These are phyloP conservation scores for Phortica okadai DNA, from an alignment of 2,888 invertebrate genomes.

Conservation along the genomic window DNA sequence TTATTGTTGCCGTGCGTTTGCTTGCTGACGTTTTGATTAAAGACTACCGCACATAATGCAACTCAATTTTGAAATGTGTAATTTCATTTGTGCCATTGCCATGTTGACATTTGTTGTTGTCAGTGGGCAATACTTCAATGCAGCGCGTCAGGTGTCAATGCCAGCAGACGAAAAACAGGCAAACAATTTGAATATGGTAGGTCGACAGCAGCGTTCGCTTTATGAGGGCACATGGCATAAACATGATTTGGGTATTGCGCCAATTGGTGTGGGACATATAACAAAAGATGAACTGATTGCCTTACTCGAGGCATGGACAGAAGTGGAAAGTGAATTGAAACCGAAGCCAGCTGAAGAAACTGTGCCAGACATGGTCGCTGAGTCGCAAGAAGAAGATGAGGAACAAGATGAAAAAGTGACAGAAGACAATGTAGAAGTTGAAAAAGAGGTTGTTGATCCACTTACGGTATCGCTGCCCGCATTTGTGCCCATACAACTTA, in stretches of 20 bases:
- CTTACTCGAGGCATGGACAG: conserved; percentile 68
- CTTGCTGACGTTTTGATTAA: not conserved
- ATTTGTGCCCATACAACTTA: conserved; percentile 72
- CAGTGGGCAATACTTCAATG: not conserved
- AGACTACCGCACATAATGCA: not conserved
- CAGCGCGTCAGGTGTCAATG: too few species aligned
- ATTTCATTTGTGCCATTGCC: not conserved
- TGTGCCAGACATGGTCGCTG: not conserved
- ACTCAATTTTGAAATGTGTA: not conserved
- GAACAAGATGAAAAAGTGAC: conserved; percentile 66
- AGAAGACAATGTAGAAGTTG: conserved; percentile 71
- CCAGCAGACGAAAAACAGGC: not conserved
- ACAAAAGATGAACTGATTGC: conserved; percentile 70
- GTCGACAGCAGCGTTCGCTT: conserved; percentile 63
- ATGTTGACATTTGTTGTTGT: not conserved
- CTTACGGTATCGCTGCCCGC: conserved; percentile 70
- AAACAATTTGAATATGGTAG: not conserved
- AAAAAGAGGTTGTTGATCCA: conserved; percentile 56
- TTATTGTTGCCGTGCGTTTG: not conserved
- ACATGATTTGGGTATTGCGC: conserved; percentile 51
- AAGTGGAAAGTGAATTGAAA: conserved; percentile 55
- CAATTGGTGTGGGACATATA: conserved; percentile 64
- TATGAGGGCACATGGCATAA: conserved; percentile 51
- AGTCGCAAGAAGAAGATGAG: conserved; percentile 59
- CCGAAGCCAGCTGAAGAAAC: conserved; percentile 62